Evolutionary conservation across 37 sponge, comb jelly and placozoan species (phyloP).

Genomic region (Beroe ovata): DNA sequence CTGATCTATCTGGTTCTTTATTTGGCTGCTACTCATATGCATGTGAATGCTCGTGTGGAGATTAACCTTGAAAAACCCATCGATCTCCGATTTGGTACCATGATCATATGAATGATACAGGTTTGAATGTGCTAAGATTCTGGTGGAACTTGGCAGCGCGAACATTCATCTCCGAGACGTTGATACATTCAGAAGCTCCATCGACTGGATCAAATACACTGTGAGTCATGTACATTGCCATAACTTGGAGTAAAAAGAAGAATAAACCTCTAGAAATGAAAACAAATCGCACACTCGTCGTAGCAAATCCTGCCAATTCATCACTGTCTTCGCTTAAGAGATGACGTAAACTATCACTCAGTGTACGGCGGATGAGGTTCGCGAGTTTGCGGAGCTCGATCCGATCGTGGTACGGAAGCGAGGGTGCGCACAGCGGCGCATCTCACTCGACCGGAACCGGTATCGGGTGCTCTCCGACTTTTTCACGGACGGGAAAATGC

Average conservation of each 20-base stretch:
- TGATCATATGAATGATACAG: no score
- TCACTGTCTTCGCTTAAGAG: no score
- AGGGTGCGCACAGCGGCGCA: background rate
- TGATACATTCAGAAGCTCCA: conserved; percentile 20
- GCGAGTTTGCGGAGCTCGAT: background rate
- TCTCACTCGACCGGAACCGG: background rate
- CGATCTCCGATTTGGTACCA: no score
- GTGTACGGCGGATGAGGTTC: conserved; percentile 6
- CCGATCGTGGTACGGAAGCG: conserved; percentile 28
- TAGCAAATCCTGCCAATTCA: no score
- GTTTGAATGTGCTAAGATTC: conserved; percentile 41
- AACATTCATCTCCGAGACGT: conserved; percentile 24
- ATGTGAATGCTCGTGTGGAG: no score
- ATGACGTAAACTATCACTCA: conserved; percentile 4
- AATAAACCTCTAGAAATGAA: no score
- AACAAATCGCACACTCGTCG: no score
- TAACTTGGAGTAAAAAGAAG: no score
- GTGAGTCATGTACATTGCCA: conserved; percentile 20
- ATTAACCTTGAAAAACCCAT: no score
- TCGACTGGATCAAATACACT: conserved; percentile 62
- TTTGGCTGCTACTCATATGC: no score
- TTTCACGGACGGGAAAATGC: conserved; percentile 64
- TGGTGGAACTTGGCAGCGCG: conserved; percentile 44
- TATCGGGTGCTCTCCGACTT: conserved; percentile 37
- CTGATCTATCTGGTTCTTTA: no score